These are phyloP conservation scores for Stratiolaelaps scimitus DNA, from an alignment of 1,140 invertebrate genomes.

Conservation along the genomic window DNA sequence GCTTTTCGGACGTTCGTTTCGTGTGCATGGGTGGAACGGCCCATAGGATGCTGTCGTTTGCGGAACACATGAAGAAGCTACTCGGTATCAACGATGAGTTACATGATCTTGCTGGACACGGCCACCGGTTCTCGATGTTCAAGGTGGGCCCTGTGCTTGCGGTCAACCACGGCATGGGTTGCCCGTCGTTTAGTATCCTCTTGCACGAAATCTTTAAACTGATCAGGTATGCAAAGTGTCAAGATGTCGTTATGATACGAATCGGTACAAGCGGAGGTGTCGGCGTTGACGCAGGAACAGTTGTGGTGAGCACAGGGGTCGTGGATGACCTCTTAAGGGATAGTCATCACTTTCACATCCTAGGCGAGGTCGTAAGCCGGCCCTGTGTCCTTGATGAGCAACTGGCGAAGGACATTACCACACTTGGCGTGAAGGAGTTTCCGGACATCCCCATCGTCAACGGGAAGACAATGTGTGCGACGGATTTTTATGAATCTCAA, in stretches of 20 bases:
- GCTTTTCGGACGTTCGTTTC: slow-evolving; percentile 1
- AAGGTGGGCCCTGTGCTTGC: slow-evolving; percentile 86
- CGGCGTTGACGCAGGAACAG: slow-evolving; percentile 42
- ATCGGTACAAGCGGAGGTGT: slow-evolving; percentile 85
- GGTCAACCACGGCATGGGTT: slow-evolving; percentile 86
- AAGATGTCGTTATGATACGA: slow-evolving; percentile 75
- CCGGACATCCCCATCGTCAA: slow-evolving; percentile 48
- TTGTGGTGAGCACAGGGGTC: slow-evolving; percentile 23
- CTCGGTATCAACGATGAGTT: background rate
- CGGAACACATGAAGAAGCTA: background rate
- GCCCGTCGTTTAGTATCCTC: slow-evolving; percentile 76
- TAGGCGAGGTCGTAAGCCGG: slow-evolving; percentile 68
- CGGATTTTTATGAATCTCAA: slow-evolving; percentile 92
- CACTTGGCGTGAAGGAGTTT: background rate
- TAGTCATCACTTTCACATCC: slow-evolving; percentile 43
- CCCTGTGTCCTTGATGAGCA: slow-evolving; percentile 65
- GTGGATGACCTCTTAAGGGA: background rate
- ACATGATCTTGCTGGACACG: background rate
- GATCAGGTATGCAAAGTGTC: slow-evolving; percentile 74
- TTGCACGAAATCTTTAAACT: slow-evolving; percentile 86
- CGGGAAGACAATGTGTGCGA: slow-evolving; percentile 88
- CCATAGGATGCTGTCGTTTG: background rate
- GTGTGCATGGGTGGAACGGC: slow-evolving; percentile 2
- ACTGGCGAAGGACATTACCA: slow-evolving; percentile 52
- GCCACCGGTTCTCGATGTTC: slow-evolving; percentile 86